Percentiles rank a stretch among this genome's conserved stretches.
These are phyloP conservation scores for Carduelis carduelis DNA, from an alignment of 2,797 vertebrate genomes.

Conservation along the genomic window DNA sequence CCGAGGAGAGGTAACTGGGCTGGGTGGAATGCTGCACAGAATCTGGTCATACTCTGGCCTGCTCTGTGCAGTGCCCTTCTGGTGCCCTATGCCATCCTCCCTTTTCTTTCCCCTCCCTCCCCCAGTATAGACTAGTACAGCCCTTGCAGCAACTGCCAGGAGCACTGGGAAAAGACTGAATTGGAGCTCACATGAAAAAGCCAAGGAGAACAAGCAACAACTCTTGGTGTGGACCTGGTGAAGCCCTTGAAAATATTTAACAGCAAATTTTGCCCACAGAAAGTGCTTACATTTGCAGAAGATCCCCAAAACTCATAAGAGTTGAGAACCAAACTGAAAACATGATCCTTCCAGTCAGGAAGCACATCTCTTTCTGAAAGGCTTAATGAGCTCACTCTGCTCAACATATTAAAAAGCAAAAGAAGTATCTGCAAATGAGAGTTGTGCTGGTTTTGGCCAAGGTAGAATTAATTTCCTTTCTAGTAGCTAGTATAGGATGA, in stretches of 20 bases:
- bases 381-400: background rate
- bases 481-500: background rate
- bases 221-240: accelerated
- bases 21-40: background rate
- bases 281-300: background rate
- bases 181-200: background rate
- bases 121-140: background rate
- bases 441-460: background rate
- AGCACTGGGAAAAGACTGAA: accelerated
- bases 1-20: background rate
- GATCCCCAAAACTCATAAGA: background rate
- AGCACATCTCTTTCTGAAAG: background rate
- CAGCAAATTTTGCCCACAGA: background rate
- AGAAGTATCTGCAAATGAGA: background rate
- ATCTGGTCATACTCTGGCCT: background rate
- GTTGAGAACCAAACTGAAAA: background rate
- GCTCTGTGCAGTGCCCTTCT: background rate
- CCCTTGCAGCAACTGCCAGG: background rate
- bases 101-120: accelerated
- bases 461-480: background rate
- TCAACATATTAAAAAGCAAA: background rate
- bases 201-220: background rate
- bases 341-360: background rate
- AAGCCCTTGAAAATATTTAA: background rate
- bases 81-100: background rate